Evolutionary conservation across 2,888 invertebrate species (phyloP).

Genomic region (Agrilus mali): DNA sequence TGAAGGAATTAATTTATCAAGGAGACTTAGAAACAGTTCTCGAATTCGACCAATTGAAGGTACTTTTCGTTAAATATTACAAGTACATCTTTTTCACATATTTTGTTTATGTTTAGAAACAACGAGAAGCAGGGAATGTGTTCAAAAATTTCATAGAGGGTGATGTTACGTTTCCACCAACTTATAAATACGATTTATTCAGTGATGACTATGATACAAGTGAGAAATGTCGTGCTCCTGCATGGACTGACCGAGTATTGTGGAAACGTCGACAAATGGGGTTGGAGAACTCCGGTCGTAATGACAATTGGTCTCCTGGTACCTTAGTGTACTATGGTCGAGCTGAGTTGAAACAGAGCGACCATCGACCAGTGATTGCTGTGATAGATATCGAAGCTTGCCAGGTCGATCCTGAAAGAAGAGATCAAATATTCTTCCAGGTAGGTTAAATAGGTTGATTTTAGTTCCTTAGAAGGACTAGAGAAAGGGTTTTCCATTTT

Average conservation of each 20-base stretch:
- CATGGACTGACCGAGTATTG: conserved; percentile 96
- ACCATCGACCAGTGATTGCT: conserved; percentile 92
- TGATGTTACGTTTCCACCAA: conserved; percentile 82
- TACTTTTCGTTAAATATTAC: conserved; percentile 17
- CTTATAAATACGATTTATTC: conserved; percentile 97
- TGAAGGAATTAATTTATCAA: conserved; percentile 68
- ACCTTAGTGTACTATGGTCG: conserved; percentile 79
- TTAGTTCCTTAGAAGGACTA: no score
- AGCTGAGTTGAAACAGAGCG: conserved; percentile 92
- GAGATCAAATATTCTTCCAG: conserved; percentile 65
- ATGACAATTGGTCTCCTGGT: conserved; percentile 61
- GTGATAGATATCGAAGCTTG: conserved; percentile 80
- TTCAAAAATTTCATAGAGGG: conserved; percentile 93
- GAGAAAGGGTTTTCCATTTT: no score
- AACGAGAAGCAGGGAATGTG: conserved; percentile 67
- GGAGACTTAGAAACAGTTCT: conserved; percentile 65
- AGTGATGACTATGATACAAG: conserved; percentile 99
- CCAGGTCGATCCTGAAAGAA: conserved; percentile 62
- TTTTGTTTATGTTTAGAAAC: conserved; percentile 36
- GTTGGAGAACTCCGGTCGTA: conserved; percentile 47
- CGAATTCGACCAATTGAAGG: conserved; percentile 75
- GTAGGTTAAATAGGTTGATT: no score
- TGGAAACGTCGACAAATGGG: conserved; percentile 75
- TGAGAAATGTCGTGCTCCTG: conserved; percentile 92
- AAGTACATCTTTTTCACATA: background rate